Evolutionary conservation across 2,888 invertebrate genomes (phyloP), one percentile per base, ranked within the genome.

Genomic region (Xiphydria camelus): DNA sequence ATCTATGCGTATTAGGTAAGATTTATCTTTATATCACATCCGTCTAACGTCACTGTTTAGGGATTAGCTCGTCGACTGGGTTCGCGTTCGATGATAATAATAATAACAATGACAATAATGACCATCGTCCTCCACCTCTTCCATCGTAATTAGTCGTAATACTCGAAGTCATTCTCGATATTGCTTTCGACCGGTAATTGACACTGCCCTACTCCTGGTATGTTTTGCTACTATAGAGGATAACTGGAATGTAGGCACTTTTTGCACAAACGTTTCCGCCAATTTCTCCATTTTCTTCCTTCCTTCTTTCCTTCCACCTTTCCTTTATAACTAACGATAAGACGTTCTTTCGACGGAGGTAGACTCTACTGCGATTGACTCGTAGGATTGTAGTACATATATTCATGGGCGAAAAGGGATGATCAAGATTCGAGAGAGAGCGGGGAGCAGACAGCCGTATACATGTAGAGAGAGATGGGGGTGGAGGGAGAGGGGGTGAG

Each of bases 231-330:
- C 45, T 18, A 40, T n/a, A 45, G 46, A 51, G 52, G 54, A 54
- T 54, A 50, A 54, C 51, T 59, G 49, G 49, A 61, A 56, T 54
- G 57, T 60, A 64, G 64, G 66, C 64, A 64, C 64, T 64, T 66
- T 61, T 61, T 48, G 58, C 58, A 57, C 55, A 53, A 52, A 42
- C 40, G 29, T 29, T 29, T 29, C 29, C 29, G 15, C 29, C 29
- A 29, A 29, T 29, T 29, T 26, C 14, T 29, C 12, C 29, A 19
- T 26, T 29, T 6, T 9, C 19, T 17, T 14, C 12, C 6, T 29
- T 23, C 26, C 23, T 38, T 25, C 33, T 34, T 22, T 34, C 41
- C 23, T 23, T 35, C 22, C 23, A 20, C 21, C 15, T 42, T 39
- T 31, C 22, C 32, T 31, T 31, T 41, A 26, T n/a, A n/a, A n/a